Base-by-base conservation (phyloP, 2,888 invertebrate genomes). In the Eumerus sabulonum region DNA sequence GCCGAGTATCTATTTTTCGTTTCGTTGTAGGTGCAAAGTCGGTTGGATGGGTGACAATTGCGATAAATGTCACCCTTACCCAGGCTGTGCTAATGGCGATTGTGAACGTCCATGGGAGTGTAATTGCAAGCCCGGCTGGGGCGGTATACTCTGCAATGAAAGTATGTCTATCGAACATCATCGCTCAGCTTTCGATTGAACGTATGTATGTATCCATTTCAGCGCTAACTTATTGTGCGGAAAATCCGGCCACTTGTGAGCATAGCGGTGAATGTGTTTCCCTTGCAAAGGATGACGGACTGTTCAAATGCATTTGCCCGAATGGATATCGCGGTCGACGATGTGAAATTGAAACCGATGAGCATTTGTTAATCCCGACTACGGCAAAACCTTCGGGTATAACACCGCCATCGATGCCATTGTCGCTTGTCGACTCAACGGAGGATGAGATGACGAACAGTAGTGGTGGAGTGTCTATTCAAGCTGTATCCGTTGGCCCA, bases 61-160 rank as follows among this genome's bases (percentile, higher is more conserved):
- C 85, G 86, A 93, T 74, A 92, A 93, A 85, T 95, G 95, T 86
- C 95, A 94, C 85, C 92, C 94, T 0, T 97, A 97, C 90, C 97
- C 97, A 0, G 96, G 96, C 81, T 98, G 97, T 86, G 92, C 92
- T 66, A 93, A 97, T 86, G 98, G 98, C 16, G 91, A 92, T 62
- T 98, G 98, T 88, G 91, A 91, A 67, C 90, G 93, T 59, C 96
- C 97, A 1, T 97, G 96, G 96, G 95, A 97, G 87, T 98, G 98
- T 88, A 92, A 93, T 85, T 98, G 98, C 88, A 91, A 94, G 83
- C 91, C 93, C 1, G 97, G 97, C 57, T 87, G 88, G 89, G 95
- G 96, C 53, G 97, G 97, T 82, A 94, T 96, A 91, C 92, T 96
- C 14, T 98, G 98, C 87, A 95, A 97, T 87, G 95, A 96, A 92